Evolutionary conservation across 2,797 vertebrate species (phyloP).

Genomic region (Rhinichthys osculus): DNA sequence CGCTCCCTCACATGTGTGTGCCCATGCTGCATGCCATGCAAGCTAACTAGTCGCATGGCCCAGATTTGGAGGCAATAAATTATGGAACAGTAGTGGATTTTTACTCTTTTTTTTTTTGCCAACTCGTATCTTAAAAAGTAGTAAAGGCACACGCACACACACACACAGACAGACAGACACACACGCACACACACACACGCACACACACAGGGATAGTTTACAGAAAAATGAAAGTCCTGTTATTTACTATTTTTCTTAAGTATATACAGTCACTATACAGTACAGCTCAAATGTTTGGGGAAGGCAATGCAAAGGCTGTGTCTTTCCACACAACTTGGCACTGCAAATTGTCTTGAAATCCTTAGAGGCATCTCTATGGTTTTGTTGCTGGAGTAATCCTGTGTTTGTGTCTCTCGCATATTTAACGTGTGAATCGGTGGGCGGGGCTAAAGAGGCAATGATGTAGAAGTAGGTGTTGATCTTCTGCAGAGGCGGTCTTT

Average conservation of each 20-base stretch:
- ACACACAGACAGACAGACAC: not conserved
- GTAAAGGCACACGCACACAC: not conserved
- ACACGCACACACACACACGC: not conserved
- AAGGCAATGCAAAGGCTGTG: not conserved
- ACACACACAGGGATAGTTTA: not conserved
- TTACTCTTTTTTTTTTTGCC: slow-evolving; percentile 63
- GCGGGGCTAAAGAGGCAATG: not conserved
- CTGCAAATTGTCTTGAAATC: not conserved
- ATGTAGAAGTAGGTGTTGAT: not conserved
- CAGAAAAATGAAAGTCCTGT: not conserved
- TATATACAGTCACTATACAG: not conserved
- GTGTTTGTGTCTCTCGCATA: not conserved
- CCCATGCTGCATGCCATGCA: slow-evolving; percentile 70
- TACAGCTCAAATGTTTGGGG: too few species aligned
- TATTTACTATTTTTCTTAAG: not conserved
- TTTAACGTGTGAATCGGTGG: not conserved
- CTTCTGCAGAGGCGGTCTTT: not conserved
- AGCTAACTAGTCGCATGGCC: slow-evolving; percentile 74
- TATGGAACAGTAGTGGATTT: slow-evolving; percentile 77
- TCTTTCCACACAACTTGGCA: not conserved
- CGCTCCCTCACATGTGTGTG: slow-evolving; percentile 38
- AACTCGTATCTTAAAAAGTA: slow-evolving; percentile 55
- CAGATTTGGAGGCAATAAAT: slow-evolving; percentile 79
- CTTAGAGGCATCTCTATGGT: not conserved
- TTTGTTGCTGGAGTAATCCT: not conserved